A percentile compares a stretch with the other conserved stretches of the same genome.
These are phyloP conservation scores for Eurytoma adleriae DNA, from an alignment of 2,888 invertebrate genomes.

Conservation along the genomic window DNA sequence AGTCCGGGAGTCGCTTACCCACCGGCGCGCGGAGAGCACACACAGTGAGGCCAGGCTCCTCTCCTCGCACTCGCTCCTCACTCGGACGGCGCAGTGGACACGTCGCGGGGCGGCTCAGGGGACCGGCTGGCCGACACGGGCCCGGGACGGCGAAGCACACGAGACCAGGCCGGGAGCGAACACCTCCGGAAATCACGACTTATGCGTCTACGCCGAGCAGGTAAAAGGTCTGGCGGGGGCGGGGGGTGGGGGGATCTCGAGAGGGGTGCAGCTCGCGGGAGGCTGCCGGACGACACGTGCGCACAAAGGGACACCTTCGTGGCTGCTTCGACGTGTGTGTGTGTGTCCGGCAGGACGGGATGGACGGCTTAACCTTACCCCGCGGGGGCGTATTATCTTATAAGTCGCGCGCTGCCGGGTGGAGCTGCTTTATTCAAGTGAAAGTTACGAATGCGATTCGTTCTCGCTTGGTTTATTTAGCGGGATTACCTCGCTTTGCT, in stretches of 20 bases:
- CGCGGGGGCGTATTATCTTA: too few relatives aligned
- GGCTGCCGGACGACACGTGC: too few relatives aligned
- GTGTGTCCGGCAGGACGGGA: too few relatives aligned
- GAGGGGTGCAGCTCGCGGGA: background rate
- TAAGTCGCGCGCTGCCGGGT: too few relatives aligned
- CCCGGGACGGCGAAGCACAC: slow-evolving; percentile 26
- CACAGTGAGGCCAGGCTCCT: background rate
- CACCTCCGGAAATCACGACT: slow-evolving; percentile 73
- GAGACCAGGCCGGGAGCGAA: slow-evolving; percentile 59
- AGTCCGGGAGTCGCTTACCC: slow-evolving; percentile 39
- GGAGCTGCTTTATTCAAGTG: too few relatives aligned
- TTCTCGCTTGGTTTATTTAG: too few relatives aligned
- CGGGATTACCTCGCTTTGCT: too few relatives aligned
- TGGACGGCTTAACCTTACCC: background rate
- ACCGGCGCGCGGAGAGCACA: too few relatives aligned
- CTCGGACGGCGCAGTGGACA: slow-evolving; percentile 3
- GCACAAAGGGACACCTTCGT: too few relatives aligned
- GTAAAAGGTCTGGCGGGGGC: slow-evolving; percentile 63
- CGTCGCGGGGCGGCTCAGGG: slow-evolving; percentile 10
- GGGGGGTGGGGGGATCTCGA: background rate
- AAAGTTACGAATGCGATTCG: too few relatives aligned
- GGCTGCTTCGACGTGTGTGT: too few relatives aligned
- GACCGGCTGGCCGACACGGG: slow-evolving; percentile 27
- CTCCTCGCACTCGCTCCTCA: background rate
- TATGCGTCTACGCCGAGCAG: slow-evolving; percentile 76